phyloP scores from a whole-genome alignment of 2,888 invertebrate genomes.

The Tethea ocularis region DNA sequence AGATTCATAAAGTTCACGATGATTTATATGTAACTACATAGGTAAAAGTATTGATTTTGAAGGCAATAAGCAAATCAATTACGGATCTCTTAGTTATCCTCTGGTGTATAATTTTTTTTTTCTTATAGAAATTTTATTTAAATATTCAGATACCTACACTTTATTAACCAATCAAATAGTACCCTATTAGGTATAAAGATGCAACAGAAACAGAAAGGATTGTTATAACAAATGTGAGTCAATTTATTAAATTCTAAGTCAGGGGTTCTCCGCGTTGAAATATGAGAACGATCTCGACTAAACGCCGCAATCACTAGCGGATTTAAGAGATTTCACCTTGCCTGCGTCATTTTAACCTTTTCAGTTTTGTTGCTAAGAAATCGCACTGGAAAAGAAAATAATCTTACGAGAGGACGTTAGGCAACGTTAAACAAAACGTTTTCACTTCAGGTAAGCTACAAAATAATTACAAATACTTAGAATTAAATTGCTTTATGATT shows the following conservation, averaged over 20 bases:
- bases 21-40: neutral
- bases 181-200: conserved; percentile 29
- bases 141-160: neutral
- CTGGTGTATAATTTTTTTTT: neutral
- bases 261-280: conserved; percentile 66
- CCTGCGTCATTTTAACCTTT: conserved; percentile 47
- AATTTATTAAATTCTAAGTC: conserved; percentile 71
- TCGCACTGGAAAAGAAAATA: neutral
- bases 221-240: conserved; percentile 58
- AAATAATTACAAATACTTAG: neutral
- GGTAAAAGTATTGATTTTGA: neutral
- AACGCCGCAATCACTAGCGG: conserved; percentile 79
- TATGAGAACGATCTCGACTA: conserved; percentile 75
- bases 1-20: neutral
- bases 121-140: neutral
- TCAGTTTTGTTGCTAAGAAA: conserved; percentile 19
- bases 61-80: neutral
- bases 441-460: neutral
- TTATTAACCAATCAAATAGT: conserved; percentile 12
- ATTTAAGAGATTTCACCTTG: conserved; percentile 67
- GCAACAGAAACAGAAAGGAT: conserved; percentile 31
- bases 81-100: neutral
- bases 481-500: neutral
- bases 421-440: neutral
- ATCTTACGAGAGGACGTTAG: neutral